A percentile compares a stretch with the other conserved stretches of the same genome.
These are phyloP conservation scores for Geococcyx californianus DNA, from an alignment of 2,113 vertebrate species.

Conservation along the genomic window DNA sequence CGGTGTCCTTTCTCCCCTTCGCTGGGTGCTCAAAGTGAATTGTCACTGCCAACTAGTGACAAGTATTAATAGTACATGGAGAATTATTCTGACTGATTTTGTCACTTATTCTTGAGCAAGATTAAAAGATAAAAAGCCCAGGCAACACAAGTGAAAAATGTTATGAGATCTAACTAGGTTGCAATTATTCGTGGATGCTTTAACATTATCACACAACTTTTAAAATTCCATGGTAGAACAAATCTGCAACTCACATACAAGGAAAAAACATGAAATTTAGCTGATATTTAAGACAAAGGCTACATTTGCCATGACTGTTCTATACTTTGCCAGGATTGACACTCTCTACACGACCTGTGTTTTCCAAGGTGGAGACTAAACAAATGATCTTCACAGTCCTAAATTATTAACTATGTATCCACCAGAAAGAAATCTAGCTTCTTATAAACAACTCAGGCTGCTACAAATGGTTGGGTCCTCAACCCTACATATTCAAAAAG, in stretches of 20 bases:
- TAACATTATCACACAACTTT: background rate
- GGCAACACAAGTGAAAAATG: background rate
- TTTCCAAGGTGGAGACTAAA: background rate
- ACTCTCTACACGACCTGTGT: accelerated
- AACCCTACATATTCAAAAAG: background rate
- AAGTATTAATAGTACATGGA: background rate
- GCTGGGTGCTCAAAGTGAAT: background rate
- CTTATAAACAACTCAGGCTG: background rate
- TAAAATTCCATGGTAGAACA: background rate
- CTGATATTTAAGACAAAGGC: background rate
- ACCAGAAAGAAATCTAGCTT: background rate
- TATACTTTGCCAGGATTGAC: background rate
- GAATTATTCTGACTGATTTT: background rate
- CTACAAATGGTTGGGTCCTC: background rate
- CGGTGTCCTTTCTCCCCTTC: background rate
- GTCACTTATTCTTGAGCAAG: background rate
- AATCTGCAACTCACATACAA: background rate
- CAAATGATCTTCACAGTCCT: background rate
- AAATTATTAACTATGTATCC: background rate
- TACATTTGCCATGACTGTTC: background rate
- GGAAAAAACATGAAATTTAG: background rate
- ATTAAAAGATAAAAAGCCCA: background rate
- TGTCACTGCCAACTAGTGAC: background rate
- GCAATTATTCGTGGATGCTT: background rate
- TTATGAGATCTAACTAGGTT: background rate